Conservation (phyloP, 2,113 vertebrate species). For the Misgurnus anguillicaudatus region DNA sequence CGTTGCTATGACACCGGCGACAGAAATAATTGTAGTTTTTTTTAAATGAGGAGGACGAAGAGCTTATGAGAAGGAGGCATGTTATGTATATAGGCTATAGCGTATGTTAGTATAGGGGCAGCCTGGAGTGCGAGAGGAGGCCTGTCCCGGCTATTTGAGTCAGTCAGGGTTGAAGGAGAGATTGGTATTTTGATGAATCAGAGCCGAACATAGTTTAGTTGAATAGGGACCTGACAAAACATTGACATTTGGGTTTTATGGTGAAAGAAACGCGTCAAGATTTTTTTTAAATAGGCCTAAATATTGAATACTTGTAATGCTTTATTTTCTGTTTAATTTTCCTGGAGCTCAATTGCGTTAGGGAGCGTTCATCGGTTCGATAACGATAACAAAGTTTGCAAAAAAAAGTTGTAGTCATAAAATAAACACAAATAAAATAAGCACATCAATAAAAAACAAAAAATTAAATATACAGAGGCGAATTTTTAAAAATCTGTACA, state of each 20-base stretch:
- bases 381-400: too few species aligned
- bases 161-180: neutral
- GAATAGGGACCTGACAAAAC: neutral
- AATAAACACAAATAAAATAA: too few species aligned
- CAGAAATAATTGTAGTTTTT: neutral
- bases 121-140: neutral
- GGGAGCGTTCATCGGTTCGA: too few species aligned
- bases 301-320: too few species aligned
- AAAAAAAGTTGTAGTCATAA: too few species aligned
- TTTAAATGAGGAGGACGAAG: neutral
- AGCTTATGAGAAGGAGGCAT: neutral
- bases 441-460: too few species aligned
- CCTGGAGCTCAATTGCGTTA: too few species aligned
- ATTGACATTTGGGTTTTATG: neutral
- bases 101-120: neutral
- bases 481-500: too few species aligned
- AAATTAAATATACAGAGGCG: too few species aligned
- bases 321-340: too few species aligned
- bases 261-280: neutral
- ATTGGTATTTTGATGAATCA: neutral
- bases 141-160: neutral
- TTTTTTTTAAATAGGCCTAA: neutral
- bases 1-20: conserved; percentile 2
- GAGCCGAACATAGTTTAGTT: neutral
- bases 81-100: neutral